Base-by-base conservation (phyloP, 2,113 vertebrate species). In the Delphinus delphis region DNA sequence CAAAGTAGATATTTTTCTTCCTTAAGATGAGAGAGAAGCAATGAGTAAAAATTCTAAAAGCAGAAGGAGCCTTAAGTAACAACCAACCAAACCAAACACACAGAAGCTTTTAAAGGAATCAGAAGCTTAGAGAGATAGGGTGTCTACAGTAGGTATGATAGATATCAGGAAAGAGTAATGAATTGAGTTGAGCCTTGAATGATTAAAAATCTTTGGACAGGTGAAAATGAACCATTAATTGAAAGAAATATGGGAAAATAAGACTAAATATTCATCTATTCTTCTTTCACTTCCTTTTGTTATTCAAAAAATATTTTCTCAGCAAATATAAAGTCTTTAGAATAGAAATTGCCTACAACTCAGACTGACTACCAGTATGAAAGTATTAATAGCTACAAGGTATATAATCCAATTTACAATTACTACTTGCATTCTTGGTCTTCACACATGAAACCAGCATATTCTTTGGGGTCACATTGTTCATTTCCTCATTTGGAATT, bases 401-500 rank as follows among this genome's bases (percentile, higher is more conserved):
- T 60, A 82, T 20, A 67, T 33, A 83, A 91, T 65, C 83, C 87
- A 96, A 21, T 88, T 95, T 93, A 60, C 73, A 88, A 65, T 96
- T 77, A 65, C 50, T 80, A 14, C 79, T 90, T 95, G 47, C 28
- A 11, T 85, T 83, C 38, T 84, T 84, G 67, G 47, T 79, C 84
- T 94, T 97, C 87, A 93, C 55, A 79, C 38, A 67, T 21, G 26
- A 90, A 95, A 38, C 87, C 44, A 85, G 81, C 47, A 31, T 79
- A 73, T 53, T 89, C 76, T 96, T 95, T 50, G 74, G 86, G 96
- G 86, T 97, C 89, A 90, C 70, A 71, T 68, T 88, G 71, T 85
- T 97, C 93, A 80, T 93, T 67, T 97, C 91, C 93, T 94, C 80
- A 82, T 86, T 90, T 88, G 92, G 90, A 85, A 95, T 83, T 95